Evolutionary conservation across 2,113 vertebrate species (phyloP).

Genomic region (Taxidea taxus): DNA sequence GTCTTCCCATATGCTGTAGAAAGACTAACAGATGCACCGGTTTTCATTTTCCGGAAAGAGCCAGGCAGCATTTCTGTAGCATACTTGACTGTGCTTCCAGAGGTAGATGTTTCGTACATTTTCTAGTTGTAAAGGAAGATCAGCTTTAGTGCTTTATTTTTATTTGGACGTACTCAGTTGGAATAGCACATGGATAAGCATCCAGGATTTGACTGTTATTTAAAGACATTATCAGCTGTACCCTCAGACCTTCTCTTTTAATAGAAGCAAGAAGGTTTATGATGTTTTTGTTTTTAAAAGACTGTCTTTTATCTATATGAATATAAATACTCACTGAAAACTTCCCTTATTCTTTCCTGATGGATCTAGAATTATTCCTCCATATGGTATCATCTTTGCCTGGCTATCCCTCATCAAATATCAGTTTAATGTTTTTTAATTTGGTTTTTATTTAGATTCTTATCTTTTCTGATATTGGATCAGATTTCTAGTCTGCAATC

Average conservation of each 20-base stretch:
- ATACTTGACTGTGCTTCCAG: slow-evolving; percentile 3
- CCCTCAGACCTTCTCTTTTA: background rate
- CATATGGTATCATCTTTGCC: background rate
- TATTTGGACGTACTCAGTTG: background rate
- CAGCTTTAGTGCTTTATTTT: background rate
- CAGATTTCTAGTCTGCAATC: background rate
- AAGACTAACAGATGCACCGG: background rate
- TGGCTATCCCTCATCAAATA: background rate
- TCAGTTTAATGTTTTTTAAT: background rate
- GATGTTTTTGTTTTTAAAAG: slow-evolving; percentile 30
- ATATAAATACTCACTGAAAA: slow-evolving; percentile 11
- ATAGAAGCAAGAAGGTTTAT: background rate
- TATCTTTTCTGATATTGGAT: background rate
- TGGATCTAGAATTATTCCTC: background rate
- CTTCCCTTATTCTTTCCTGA: background rate
- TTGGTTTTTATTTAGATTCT: slow-evolving; percentile 15
- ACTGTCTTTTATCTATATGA: background rate
- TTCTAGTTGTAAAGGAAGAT: background rate
- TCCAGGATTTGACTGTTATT: background rate
- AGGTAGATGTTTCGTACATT: background rate
- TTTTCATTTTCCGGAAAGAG: slow-evolving; percentile 36
- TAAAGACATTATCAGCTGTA: slow-evolving; percentile 23
- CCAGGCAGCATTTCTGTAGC: background rate
- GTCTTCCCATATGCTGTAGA: background rate
- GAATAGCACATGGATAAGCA: background rate